Evolutionary conservation across 2,113 vertebrate species (phyloP).

Genomic region (Oceanodroma tethys): DNA sequence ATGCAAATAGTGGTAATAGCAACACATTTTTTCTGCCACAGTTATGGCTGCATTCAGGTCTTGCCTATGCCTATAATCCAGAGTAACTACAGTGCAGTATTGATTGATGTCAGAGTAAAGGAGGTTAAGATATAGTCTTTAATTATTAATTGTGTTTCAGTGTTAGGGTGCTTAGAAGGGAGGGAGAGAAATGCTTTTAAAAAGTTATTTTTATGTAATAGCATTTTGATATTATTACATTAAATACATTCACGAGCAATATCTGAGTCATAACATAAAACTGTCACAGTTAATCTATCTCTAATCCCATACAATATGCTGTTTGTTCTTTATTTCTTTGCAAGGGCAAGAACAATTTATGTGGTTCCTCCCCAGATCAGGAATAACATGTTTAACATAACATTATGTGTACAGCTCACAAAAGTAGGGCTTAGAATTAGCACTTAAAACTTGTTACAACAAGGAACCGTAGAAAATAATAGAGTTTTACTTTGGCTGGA

Average conservation of each 20-base stretch:
- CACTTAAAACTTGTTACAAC: slow-evolving; percentile 53
- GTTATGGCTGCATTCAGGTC: background rate
- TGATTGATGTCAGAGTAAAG: slow-evolving; percentile 22
- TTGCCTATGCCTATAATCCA: background rate
- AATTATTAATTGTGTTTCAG: slow-evolving; percentile 44
- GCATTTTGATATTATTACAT: slow-evolving; percentile 29
- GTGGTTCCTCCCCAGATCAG: slow-evolving; percentile 54
- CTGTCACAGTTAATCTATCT: slow-evolving; percentile 45
- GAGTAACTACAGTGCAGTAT: slow-evolving; percentile 9
- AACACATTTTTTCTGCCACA: background rate
- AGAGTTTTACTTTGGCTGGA: background rate
- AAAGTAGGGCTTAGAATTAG: slow-evolving; percentile 58
- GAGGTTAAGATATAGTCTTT: slow-evolving; percentile 8
- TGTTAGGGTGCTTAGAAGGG: background rate
- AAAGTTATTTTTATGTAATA: slow-evolving; percentile 50
- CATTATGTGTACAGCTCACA: slow-evolving; percentile 42
- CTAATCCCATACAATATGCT: slow-evolving; percentile 29
- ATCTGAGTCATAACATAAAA: slow-evolving; percentile 51
- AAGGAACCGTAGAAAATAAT: slow-evolving; percentile 40
- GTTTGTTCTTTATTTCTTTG: slow-evolving; percentile 46
- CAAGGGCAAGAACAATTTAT: slow-evolving; percentile 7
- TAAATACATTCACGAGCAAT: slow-evolving; percentile 38
- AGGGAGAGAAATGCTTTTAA: slow-evolving; percentile 22
- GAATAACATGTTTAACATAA: slow-evolving; percentile 58
- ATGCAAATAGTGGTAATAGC: background rate